phyloP scores from a whole-genome alignment of 2,113 vertebrate genomes.

The Psittacus erithacus region DNA sequence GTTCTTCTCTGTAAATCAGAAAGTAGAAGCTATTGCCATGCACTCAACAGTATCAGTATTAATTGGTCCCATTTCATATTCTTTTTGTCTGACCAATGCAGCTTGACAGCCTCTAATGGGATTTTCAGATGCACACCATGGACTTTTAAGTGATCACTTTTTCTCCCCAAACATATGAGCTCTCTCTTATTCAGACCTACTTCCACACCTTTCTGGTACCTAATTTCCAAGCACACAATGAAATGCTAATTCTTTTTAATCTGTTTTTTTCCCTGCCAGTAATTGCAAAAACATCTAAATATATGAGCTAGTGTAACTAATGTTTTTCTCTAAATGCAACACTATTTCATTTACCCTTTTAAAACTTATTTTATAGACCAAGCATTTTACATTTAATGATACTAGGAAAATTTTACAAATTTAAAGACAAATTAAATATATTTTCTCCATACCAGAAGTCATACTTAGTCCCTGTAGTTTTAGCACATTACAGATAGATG shows the following conservation, averaged over 20 bases:
- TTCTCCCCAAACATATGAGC: constrained; percentile 71
- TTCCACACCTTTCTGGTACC: constrained; percentile 67
- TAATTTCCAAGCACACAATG: constrained; percentile 36
- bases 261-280: background rate
- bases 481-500: constrained; percentile 9
- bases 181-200: constrained; percentile 53
- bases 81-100: constrained; percentile 75
- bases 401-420: background rate
- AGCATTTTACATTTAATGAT: background rate
- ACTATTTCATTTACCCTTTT: background rate
- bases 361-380: background rate
- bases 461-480: constrained; percentile 8
- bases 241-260: constrained; percentile 43
- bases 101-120: constrained; percentile 74
- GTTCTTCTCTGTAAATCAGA: constrained; percentile 48
- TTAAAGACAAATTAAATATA: constrained; percentile 39
- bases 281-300: constrained; percentile 1
- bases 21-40: constrained; percentile 24
- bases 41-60: constrained; percentile 43
- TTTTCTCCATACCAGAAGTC: background rate
- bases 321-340: constrained; percentile 12
- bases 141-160: constrained; percentile 75
- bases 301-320: background rate
- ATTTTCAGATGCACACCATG: constrained; percentile 75
- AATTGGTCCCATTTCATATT: constrained; percentile 61